Evolutionary conservation across 2,797 vertebrate species (phyloP).

Genomic region (Euthynnus affinis): DNA sequence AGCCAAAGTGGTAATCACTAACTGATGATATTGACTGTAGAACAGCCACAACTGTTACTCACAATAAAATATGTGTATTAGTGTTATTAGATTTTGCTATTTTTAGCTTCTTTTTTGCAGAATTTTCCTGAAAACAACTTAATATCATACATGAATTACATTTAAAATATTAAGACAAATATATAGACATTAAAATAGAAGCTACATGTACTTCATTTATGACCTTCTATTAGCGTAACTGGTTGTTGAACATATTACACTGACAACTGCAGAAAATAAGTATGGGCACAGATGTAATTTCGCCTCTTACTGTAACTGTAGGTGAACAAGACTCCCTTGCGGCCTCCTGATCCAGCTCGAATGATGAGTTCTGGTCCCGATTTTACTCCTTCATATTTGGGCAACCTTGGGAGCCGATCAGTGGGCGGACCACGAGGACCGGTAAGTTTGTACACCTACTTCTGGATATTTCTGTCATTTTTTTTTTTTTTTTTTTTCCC

Average conservation of each 20-base stretch:
- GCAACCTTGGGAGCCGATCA: constrained; percentile 92
- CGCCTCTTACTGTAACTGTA: constrained; percentile 57
- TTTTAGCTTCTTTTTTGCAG: too few species aligned
- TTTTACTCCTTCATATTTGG: constrained; percentile 95
- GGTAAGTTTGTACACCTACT: constrained; percentile 63
- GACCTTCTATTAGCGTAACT: not conserved
- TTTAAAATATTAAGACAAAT: not conserved
- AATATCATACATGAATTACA: too few species aligned
- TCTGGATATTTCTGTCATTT: not conserved
- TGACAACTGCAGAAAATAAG: not conserved
- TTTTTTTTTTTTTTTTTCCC: too few species aligned
- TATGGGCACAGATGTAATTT: not conserved
- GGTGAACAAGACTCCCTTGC: constrained; percentile 95
- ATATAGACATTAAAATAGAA: not conserved
- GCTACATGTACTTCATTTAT: not conserved
- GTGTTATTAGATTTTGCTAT: too few species aligned
- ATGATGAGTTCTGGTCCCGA: constrained; percentile 94
- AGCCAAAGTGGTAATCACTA: too few species aligned
- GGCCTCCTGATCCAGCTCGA: constrained; percentile 90
- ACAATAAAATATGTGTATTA: too few species aligned
- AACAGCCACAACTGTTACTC: too few species aligned
- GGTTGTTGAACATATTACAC: not conserved
- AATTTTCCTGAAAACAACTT: not conserved
- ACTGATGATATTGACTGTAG: too few species aligned
- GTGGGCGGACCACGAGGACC: constrained; percentile 84